phyloP scores from a whole-genome alignment of 1,140 invertebrate genomes.

The Macrotrachela quadricornifera region DNA sequence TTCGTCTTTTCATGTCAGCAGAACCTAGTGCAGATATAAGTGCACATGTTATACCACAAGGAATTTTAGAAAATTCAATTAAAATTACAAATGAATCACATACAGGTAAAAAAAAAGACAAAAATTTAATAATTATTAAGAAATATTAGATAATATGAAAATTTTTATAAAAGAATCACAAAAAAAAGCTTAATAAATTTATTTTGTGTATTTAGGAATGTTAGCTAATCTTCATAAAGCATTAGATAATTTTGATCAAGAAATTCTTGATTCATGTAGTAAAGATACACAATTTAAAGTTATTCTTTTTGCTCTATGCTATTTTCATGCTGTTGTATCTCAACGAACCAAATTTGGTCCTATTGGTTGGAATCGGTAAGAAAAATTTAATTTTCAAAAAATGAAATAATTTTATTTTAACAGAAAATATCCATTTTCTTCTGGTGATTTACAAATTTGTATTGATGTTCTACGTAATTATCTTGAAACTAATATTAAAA shows the following conservation, averaged over 20 bases:
- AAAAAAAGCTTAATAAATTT: neutral
- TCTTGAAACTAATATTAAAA: slow-evolving; percentile 57
- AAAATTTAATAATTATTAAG: too few relatives aligned
- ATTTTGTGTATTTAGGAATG: neutral
- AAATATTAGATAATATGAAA: too few relatives aligned
- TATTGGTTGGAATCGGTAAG: neutral
- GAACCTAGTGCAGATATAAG: neutral
- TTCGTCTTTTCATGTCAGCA: neutral
- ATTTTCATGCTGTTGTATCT: slow-evolving; percentile 85
- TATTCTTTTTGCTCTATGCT: slow-evolving; percentile 69
- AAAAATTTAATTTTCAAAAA: neutral
- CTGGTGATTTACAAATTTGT: slow-evolving; percentile 73
- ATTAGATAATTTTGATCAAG: neutral
- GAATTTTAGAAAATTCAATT: neutral
- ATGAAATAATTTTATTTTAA: neutral
- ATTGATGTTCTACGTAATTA: slow-evolving; percentile 82
- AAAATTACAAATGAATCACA: neutral
- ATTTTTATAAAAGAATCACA: too few relatives aligned
- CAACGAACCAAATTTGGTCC: slow-evolving; percentile 37
- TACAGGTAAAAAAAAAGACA: neutral
- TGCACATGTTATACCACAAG: neutral
- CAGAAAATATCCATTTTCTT: slow-evolving; percentile 55
- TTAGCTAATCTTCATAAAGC: neutral
- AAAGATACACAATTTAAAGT: neutral
- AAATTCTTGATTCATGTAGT: neutral